phyloP scores from a whole-genome alignment of 2,797 vertebrate genomes.

The Cephalopachus bancanus region DNA sequence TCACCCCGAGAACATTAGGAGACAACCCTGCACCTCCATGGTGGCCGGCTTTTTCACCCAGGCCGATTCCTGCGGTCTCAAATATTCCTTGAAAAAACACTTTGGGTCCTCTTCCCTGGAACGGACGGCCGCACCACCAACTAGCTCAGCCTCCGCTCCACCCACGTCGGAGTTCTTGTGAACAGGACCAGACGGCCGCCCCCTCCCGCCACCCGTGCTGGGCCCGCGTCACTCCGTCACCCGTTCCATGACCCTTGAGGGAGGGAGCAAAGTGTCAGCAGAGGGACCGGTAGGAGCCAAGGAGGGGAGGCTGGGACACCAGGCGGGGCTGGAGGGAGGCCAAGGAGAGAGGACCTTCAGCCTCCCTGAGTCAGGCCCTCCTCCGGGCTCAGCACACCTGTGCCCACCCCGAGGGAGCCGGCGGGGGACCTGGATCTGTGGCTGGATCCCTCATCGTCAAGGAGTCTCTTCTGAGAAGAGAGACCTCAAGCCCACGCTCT shows the following conservation, averaged over 20 bases:
- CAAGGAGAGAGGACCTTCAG: neutral
- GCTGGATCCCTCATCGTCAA: neutral
- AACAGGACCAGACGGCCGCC: fast-evolving
- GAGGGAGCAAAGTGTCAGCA: neutral
- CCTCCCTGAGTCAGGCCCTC: neutral
- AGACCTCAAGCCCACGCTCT: fast-evolving
- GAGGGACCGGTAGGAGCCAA: too few relatives aligned
- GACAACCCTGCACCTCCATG: fast-evolving
- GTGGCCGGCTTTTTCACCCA: too few relatives aligned
- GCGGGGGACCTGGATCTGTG: too few relatives aligned
- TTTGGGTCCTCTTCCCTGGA: neutral
- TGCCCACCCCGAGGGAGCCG: neutral
- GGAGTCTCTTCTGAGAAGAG: neutral
- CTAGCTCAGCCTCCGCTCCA: fast-evolving
- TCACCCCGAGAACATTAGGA: neutral
- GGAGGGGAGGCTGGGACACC: fast-evolving
- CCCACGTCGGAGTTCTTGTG: neutral
- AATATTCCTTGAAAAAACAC: fast-evolving
- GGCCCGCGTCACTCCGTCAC: neutral
- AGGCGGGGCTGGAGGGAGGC: neutral
- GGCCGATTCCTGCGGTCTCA: neutral
- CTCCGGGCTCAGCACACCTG: neutral
- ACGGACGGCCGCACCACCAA: fast-evolving
- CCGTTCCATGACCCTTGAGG: neutral
- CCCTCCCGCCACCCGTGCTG: fast-evolving